Evolutionary conservation across 2,888 invertebrate species (phyloP).

Genomic region (Bruchidius siliquastri): DNA sequence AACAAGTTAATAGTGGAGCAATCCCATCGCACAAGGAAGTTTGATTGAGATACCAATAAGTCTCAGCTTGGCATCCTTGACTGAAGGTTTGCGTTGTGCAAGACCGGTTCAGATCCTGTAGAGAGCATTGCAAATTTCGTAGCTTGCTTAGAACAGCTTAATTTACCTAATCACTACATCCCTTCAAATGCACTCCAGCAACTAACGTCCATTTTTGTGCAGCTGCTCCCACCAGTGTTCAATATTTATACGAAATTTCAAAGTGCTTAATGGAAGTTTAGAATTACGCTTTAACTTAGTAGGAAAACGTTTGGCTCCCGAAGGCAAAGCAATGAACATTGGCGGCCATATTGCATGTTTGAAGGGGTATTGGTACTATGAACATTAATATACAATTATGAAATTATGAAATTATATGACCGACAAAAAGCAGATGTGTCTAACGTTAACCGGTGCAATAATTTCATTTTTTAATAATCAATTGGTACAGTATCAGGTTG

Average conservation of each 20-base stretch:
- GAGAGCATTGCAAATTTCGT: background rate
- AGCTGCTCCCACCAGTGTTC: background rate
- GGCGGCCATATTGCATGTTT: background rate
- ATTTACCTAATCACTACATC: background rate
- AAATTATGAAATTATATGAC: too few species aligned
- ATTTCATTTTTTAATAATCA: too few species aligned
- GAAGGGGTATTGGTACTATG: too few species aligned
- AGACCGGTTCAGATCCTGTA: background rate
- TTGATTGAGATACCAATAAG: too few species aligned
- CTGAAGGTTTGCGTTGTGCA: too few species aligned
- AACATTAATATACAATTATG: too few species aligned
- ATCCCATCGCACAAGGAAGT: too few species aligned
- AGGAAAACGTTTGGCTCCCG: background rate
- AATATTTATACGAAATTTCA: background rate
- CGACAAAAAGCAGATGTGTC: too few species aligned
- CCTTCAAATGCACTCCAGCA: background rate
- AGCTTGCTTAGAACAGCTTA: background rate
- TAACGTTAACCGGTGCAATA: too few species aligned
- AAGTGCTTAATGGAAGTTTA: background rate
- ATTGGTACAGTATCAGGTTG: too few species aligned
- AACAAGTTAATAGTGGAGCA: too few species aligned
- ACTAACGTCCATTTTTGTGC: background rate
- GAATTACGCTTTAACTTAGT: background rate
- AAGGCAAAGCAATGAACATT: background rate
- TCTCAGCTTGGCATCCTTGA: too few species aligned